Evolutionary conservation across 2,113 vertebrate species (phyloP), one percentile per base, ranked within the genome.

Genomic region (Gadus macrocephalus): DNA sequence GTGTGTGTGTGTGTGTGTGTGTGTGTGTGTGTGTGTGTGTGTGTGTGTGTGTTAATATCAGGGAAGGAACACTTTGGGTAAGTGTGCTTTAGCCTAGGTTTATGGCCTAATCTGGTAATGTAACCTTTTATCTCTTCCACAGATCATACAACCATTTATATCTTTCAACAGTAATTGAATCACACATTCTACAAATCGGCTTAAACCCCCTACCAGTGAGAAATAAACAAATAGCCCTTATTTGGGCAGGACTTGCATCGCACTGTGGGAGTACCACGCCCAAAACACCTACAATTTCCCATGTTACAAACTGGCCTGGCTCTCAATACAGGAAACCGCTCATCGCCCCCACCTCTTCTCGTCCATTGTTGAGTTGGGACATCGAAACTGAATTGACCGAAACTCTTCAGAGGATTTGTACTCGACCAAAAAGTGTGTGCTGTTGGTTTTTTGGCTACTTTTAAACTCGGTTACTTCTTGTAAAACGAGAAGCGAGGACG

Each of bases 331-430:
- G 86, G 77, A 88, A 83, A 72, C 77, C 77, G 81, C 83, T 86
- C 81, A 83, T 49, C 42, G 42, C 58, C 15, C 64, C 69, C 42
- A 55, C 62, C 59, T 64, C 27, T 53, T 67, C 66, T 72, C 68
- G 55, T 72, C 83, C 79, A 84, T 90, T 89, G 89, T 90, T 88
- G 85, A 72, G 83, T 74, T 62, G 72, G 69, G 73, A 76, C 80
- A 80, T 65, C 82, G 87, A 72, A 83, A 88, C 77, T 71, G 35
- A 60, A 67, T 31, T 9, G 1, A 75, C 63, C 84, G 83, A 90
- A 87, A 90, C 85, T 87, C 78, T 69, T 8, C 35, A 63, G 66
- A 5, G 31, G 31, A 35, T 35, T 35, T 35, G 31, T 25, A 35
- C 31, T 35, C 31, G 31, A 35, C 6, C 31, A 35, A 35, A 35